Evolutionary conservation across 2,888 invertebrate genomes (phyloP), one percentile per base, ranked within the genome.

Genomic region (Stictocephala bisonia): DNA sequence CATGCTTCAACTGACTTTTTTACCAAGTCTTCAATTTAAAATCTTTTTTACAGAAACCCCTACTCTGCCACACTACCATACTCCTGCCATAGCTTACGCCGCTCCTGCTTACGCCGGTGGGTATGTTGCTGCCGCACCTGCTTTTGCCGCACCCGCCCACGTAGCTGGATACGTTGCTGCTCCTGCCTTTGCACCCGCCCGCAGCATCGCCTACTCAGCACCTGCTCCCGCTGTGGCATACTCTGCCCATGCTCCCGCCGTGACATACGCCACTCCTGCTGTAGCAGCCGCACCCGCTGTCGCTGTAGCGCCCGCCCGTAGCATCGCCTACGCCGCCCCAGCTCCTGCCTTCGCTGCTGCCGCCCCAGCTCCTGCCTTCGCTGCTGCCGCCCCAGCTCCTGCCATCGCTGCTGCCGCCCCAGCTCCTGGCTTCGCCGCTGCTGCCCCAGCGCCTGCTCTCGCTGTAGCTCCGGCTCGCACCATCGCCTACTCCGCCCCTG

Each of bases 311-410:
- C 18, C 7, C 50, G 7, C 15, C 9, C 22, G 3, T 24, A 53
- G 22, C 4, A n/a, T 15, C 53, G 7, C 18, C 13, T 24, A 24
- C 24, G 4, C 84, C 83, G 24, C 82, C 85, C 0, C 83, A 85
- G 0, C 83, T 86, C 31, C 77, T 85, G 0, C 85, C 84, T 0
- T 77, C 85, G 0, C 84, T 84, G 0, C 69, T 77, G 24, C 66
- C 20, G 20, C 20, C 24, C 44, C 66, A 13, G 22, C 13, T 15
- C 41, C n/a, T 22, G 7, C 20, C 24, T 20, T 2, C 24, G 24
- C 18, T 18, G 13, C 22, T 31, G 9, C 41, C 22, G 11, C 41
- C 15, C 44, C 22, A n/a, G 1, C 44, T 40, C 41, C 1, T 22
- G 13, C 44, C 6, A 9, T 11, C 22, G 11, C 24, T 24, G 3